Conservation (phyloP, 2,888 invertebrate genomes). For the Mesorhabditis spiculigera region DNA sequence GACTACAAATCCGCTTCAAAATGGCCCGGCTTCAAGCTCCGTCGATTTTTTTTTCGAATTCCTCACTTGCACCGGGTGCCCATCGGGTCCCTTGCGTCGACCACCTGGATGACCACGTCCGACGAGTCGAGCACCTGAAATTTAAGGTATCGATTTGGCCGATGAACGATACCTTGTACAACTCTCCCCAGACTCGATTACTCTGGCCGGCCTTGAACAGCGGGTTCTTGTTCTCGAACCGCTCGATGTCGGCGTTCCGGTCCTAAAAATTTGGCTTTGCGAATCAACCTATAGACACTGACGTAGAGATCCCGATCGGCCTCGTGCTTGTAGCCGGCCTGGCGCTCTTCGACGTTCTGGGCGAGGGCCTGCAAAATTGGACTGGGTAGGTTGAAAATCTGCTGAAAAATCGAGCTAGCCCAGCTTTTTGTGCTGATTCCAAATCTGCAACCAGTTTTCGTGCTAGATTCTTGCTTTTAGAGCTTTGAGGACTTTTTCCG, state of each 20-base stretch:
- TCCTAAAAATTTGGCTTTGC: background rate
- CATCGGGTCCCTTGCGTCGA: constrained; percentile 94
- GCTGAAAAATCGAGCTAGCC: no score
- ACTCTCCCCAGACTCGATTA: constrained; percentile 94
- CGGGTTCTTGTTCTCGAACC: constrained; percentile 82
- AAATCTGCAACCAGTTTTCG: no score
- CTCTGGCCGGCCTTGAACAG: constrained; percentile 93
- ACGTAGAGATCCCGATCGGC: constrained; percentile 77
- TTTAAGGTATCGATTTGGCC: background rate
- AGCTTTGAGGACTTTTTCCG: no score
- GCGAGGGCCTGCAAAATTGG: constrained; percentile 64
- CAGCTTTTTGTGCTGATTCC: no score
- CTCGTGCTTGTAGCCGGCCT: constrained; percentile 75
- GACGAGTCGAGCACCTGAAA: constrained; percentile 80
- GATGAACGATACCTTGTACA: constrained; percentile 78
- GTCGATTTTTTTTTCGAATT: no score
- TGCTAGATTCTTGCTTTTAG: no score
- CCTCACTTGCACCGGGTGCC: constrained; percentile 79
- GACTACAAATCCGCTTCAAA: no score
- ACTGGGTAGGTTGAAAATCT: no score
- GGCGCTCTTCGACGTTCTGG: constrained; percentile 71
- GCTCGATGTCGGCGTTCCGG: constrained; percentile 61
- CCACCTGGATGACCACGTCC: constrained; percentile 88
- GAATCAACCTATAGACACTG: background rate
- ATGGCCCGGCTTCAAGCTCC: constrained; percentile 64